Percentiles rank a stretch among this genome's conserved stretches.
Evolutionary conservation across 2,888 invertebrate genomes (phyloP).

Genomic region (Hydroisotoma schaefferi): DNA sequence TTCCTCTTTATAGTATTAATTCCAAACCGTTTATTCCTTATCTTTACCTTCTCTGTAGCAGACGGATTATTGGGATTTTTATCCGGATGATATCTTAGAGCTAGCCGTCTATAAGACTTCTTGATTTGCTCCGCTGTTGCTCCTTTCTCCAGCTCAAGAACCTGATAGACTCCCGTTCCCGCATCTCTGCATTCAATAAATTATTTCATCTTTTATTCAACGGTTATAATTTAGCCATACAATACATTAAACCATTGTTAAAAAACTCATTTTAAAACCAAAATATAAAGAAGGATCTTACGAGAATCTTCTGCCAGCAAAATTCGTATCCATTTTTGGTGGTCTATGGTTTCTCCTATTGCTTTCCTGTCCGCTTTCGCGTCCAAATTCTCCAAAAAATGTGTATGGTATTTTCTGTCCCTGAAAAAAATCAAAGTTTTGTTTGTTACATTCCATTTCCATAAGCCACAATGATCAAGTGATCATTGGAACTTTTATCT

Average conservation of each 20-base stretch:
- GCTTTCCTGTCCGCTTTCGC: neutral
- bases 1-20: neutral
- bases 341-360: neutral
- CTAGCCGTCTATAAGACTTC: constrained; percentile 31
- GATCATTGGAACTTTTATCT: too few relatives aligned
- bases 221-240: too few relatives aligned
- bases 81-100: constrained; percentile 38
- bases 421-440: too few relatives aligned
- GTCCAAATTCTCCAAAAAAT: neutral
- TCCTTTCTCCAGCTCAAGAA: constrained; percentile 31
- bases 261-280: neutral
- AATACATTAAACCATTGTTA: neutral
- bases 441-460: too few relatives aligned
- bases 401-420: neutral
- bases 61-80: constrained; percentile 29
- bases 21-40: neutral
- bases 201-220: neutral
- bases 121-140: constrained; percentile 31
- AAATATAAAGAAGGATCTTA: constrained; percentile 12
- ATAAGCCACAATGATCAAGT: too few relatives aligned
- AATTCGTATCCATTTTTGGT: constrained; percentile 25
- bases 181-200: constrained; percentile 17
- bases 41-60: constrained; percentile 35
- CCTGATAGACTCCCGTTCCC: constrained; percentile 24
- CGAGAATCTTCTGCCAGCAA: constrained; percentile 33